Evolutionary conservation across 2,797 vertebrate species (phyloP), one percentile per base, ranked within the genome.

Genomic region (Zalophus californianus): DNA sequence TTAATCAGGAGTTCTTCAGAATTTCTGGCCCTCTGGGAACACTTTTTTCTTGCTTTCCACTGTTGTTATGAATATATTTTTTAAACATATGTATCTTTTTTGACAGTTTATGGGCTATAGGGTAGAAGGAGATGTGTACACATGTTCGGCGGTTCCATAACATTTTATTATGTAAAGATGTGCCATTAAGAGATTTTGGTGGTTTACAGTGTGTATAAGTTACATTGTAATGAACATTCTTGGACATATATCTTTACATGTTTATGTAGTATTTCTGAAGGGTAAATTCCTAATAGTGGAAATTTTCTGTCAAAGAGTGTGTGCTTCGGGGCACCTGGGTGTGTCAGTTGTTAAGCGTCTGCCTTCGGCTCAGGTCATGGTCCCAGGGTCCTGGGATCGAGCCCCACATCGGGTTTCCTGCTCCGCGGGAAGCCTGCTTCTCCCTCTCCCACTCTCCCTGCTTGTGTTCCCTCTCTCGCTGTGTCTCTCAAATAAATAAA

Each of bases 21-120:
- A 94, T 89, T 89, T 89, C n/a, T 88, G 66, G 27, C 27, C 14
- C 27, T 83, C 56, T 64, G 20, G 10, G 50, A 32, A 11, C n/a
- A 29, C 27, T 60, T 86, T 95, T 95, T 86, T 52, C 54, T 44
- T 86, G 32, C 52, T 90, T 85, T 90, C 35, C 73, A 23, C n/a
- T 80, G 25, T 86, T 86, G 41, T 50, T 86, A 44, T 50, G 58
- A 27, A 52, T 54, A 66, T 18, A 68, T 48, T 89, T 89, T 94
- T 75, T 7, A 72, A 82, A 44, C 41, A 86, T 70, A 68, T 32
- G 1, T 80, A 32, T 60, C 3, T 68, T 78, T 77, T 90, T 62
- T 95, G 72, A 62, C 11, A 79, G 66, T 83, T 73, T 94, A 23
- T 58, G 14, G 87, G 44, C 38, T 48, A 35, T 85, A 18, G 58